Conservation (phyloP, 2,113 vertebrate genomes). For the Diphyllodes magnificus region DNA sequence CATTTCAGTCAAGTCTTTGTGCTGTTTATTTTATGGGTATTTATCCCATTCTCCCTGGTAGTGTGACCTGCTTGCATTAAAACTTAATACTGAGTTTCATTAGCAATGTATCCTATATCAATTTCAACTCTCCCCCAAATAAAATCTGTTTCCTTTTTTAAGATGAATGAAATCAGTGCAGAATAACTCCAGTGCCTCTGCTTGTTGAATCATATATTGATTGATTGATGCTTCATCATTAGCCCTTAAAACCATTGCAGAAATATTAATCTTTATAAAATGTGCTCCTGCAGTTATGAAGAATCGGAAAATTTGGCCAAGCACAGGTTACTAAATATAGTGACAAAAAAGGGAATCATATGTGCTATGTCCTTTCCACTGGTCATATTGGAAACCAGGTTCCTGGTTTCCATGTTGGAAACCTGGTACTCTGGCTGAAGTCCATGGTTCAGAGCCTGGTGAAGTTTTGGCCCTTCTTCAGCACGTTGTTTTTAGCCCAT, state of each 20-base stretch:
- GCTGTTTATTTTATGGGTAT: neutral
- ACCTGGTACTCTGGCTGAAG: neutral
- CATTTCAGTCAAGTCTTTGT: neutral
- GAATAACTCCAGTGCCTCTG: neutral
- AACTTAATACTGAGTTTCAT: neutral
- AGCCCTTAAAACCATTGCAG: neutral
- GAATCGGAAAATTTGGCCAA: neutral
- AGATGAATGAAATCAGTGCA: neutral
- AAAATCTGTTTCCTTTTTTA: neutral
- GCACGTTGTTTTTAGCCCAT: fast-evolving
- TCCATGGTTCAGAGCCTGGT: neutral
- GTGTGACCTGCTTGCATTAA: neutral
- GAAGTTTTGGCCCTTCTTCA: neutral
- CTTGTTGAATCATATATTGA: neutral
- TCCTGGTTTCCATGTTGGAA: neutral
- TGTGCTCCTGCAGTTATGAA: neutral
- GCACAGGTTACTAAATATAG: neutral
- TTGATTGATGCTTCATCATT: neutral
- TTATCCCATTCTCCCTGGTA: neutral
- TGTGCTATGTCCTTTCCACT: neutral
- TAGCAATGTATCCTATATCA: neutral
- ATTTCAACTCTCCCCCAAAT: neutral
- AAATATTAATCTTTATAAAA: neutral
- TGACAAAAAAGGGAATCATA: neutral
- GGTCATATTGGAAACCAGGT: neutral